Conservation (phyloP, 2,113 vertebrate genomes). For the Nanorana parkeri region DNA sequence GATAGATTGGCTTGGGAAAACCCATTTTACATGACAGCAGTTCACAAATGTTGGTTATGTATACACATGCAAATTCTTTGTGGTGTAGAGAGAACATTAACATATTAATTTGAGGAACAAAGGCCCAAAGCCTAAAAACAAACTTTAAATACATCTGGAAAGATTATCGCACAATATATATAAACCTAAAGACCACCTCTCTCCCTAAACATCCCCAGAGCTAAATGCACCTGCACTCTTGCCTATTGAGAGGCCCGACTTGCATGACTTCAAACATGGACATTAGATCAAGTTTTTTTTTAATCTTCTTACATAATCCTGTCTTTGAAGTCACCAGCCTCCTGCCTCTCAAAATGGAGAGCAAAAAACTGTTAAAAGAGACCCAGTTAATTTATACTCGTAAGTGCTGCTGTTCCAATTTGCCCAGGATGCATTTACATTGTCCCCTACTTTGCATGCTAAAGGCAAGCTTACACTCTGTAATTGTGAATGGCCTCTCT, state of each 20-base stretch:
- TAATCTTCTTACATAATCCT: slow-evolving; percentile 83
- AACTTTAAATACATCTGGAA: slow-evolving; percentile 66
- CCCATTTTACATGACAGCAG: slow-evolving; percentile 68
- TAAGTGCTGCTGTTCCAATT: slow-evolving; percentile 78
- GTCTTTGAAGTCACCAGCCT: slow-evolving; percentile 90
- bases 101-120: slow-evolving; percentile 67
- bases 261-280: slow-evolving; percentile 91
- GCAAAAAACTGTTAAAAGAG: slow-evolving; percentile 77
- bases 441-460: slow-evolving; percentile 90
- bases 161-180: slow-evolving; percentile 62
- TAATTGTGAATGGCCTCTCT: slow-evolving; percentile 84
- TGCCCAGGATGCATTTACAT: slow-evolving; percentile 70
- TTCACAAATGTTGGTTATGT: slow-evolving; percentile 59
- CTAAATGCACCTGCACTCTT: slow-evolving; percentile 72
- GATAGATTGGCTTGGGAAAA: slow-evolving; percentile 53
- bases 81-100: slow-evolving; percentile 65
- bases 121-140: slow-evolving; percentile 63
- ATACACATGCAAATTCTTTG: slow-evolving; percentile 51
- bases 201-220: slow-evolving; percentile 57
- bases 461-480: slow-evolving; percentile 84
- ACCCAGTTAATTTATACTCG: slow-evolving; percentile 79
- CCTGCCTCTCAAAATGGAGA: slow-evolving; percentile 84
- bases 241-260: slow-evolving; percentile 72
- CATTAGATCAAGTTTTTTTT: slow-evolving; percentile 83
- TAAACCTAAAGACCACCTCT: slow-evolving; percentile 50